phyloP scores from a whole-genome alignment of 2,113 vertebrate species.

The Prunella fulvescens region DNA sequence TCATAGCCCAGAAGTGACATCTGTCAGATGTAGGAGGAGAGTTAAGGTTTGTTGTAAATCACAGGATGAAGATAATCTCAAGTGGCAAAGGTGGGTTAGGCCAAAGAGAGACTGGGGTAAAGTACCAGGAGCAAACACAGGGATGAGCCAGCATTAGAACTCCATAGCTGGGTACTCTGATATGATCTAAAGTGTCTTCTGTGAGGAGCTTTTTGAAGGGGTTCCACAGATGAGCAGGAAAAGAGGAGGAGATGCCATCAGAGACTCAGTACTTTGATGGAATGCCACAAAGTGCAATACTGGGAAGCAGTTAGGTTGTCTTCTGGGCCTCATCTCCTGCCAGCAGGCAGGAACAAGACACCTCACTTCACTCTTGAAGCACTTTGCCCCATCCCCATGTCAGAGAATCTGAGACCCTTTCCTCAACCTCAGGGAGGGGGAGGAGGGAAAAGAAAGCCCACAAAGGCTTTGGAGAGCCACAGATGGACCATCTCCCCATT shows the following conservation, averaged over 20 bases:
- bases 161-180: not conserved
- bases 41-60: not conserved
- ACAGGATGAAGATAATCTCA: not conserved
- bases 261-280: not conserved
- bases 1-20: not conserved
- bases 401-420: not conserved
- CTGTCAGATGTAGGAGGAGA: not conserved
- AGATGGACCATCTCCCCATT: not conserved
- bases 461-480: not conserved
- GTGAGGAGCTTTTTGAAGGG: not conserved
- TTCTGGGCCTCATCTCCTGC: not conserved
- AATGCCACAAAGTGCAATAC: not conserved
- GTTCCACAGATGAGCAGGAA: not conserved
- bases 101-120: not conserved
- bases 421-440: not conserved
- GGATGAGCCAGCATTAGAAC: not conserved
- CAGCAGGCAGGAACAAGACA: not conserved
- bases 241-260: not conserved
- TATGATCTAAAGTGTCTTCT: not conserved
- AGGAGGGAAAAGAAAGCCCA: rapidly evolving
- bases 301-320: not conserved
- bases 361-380: not conserved
- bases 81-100: not conserved
- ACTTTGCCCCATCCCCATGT: not conserved
- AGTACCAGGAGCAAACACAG: not conserved